A percentile compares a stretch with the other conserved stretches of the same genome.
Evolutionary conservation across 2,113 vertebrate species (phyloP).

Genomic region (Tursiops truncatus): DNA sequence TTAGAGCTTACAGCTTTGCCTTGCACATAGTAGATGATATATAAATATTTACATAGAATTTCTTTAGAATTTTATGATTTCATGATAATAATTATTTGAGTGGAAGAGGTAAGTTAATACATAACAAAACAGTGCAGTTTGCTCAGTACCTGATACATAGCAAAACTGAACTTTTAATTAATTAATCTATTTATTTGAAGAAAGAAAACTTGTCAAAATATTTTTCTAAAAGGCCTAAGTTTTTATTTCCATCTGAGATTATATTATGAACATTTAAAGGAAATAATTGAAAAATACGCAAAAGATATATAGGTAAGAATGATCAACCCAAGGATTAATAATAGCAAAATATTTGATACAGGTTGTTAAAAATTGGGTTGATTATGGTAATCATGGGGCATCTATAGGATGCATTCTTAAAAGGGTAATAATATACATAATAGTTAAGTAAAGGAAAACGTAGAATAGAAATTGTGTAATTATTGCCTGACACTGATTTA

Average conservation of each 20-base stretch:
- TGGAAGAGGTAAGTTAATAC: not conserved
- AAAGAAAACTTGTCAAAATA: slow-evolving; percentile 16
- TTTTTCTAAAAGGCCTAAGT: not conserved
- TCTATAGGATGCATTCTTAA: not conserved
- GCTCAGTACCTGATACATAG: not conserved
- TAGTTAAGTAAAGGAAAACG: not conserved
- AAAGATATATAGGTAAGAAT: not conserved
- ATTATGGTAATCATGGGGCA: not conserved
- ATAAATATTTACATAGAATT: slow-evolving; percentile 1
- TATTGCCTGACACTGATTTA: not conserved
- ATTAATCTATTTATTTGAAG: not conserved
- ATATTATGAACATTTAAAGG: not conserved
- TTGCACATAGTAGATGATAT: not conserved
- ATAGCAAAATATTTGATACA: not conserved
- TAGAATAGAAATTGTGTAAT: not conserved
- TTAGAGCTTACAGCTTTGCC: not conserved
- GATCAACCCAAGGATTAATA: not conserved
- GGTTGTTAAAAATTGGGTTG: slow-evolving; percentile 2
- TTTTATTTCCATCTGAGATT: not conserved
- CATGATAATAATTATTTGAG: not conserved
- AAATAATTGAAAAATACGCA: not conserved
- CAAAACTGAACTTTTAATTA: not conserved
- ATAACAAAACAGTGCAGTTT: not conserved
- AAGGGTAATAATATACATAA: not conserved
- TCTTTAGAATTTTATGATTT: not conserved